These are phyloP conservation scores for Salvelinus namaycush DNA, from an alignment of 2,113 vertebrate species.

Conservation along the genomic window DNA sequence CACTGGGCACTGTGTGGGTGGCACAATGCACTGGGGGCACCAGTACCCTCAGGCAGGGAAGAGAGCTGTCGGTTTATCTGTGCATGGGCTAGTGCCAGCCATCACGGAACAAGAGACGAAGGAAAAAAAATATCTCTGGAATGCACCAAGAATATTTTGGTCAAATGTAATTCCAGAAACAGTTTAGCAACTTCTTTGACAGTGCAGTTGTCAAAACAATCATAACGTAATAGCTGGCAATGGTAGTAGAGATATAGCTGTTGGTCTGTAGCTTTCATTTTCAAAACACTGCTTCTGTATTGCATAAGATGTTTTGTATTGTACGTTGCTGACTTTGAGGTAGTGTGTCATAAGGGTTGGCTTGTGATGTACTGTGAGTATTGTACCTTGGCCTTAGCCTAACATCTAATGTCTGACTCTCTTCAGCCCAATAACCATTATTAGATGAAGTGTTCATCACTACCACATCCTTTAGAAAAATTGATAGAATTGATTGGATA, in stretches of 20 bases:
- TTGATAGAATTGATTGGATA: too few relatives aligned
- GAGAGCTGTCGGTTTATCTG: conserved; percentile 30
- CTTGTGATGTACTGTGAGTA: too few relatives aligned
- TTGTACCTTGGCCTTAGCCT: too few relatives aligned
- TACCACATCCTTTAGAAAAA: too few relatives aligned
- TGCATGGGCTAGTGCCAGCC: conserved; percentile 1
- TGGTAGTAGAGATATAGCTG: neutral
- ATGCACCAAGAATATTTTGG: conserved; percentile 3
- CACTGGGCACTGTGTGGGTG: conserved; percentile 40
- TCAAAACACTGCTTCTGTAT: too few relatives aligned
- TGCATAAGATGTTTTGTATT: too few relatives aligned
- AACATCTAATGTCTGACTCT: too few relatives aligned
- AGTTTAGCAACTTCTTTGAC: conserved; percentile 23
- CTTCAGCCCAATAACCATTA: too few relatives aligned
- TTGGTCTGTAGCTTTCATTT: neutral
- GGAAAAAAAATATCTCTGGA: neutral
- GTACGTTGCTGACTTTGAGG: too few relatives aligned
- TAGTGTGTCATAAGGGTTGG: too few relatives aligned
- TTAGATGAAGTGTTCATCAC: too few relatives aligned
- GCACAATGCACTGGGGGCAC: neutral
- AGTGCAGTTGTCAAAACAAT: conserved; percentile 3
- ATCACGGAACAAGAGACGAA: conserved; percentile 11
- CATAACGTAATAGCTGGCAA: neutral
- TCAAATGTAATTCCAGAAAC: conserved; percentile 6
- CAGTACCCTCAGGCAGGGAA: conserved; percentile 23